phyloP scores from a whole-genome alignment of 2,888 invertebrate species.

The Orchesella flavescens region DNA sequence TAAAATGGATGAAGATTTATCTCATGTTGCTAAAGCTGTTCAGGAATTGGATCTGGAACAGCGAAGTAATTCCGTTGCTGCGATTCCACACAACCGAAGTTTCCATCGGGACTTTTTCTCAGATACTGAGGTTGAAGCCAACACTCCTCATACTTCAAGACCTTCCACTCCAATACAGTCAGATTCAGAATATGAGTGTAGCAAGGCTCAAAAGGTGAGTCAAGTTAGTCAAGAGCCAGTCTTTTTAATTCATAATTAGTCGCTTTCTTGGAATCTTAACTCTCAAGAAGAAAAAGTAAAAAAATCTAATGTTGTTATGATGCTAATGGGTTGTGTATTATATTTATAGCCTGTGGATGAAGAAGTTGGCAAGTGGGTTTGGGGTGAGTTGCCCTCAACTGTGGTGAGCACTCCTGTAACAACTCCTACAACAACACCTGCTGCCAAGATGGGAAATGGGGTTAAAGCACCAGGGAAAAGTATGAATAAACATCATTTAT shows the following conservation, averaged over 20 bases:
- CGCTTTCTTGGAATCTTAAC: no score
- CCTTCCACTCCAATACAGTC: constrained; percentile 91
- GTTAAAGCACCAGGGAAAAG: constrained; percentile 47
- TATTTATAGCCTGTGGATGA: constrained; percentile 65
- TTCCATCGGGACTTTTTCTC: constrained; percentile 72
- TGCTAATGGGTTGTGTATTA: background rate
- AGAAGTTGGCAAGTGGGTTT: constrained; percentile 72
- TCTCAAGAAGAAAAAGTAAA: no score
- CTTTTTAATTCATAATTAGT: no score
- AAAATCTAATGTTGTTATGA: background rate
- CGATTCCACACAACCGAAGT: constrained; percentile 66
- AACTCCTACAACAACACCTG: constrained; percentile 60
- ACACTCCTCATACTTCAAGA: constrained; percentile 78
- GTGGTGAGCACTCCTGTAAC: constrained; percentile 69
- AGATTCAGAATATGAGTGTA: constrained; percentile 91
- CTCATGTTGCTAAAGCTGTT: constrained; percentile 75
- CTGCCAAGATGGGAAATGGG: constrained; percentile 50
- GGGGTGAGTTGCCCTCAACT: constrained; percentile 72
- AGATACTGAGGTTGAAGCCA: constrained; percentile 71
- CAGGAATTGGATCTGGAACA: constrained; percentile 75
- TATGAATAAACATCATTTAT: background rate
- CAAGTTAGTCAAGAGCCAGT: background rate
- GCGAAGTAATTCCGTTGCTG: constrained; percentile 72
- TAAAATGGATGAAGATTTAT: constrained; percentile 70
- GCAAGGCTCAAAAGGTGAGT: constrained; percentile 69